Evolutionary conservation across 2,888 invertebrate species (phyloP).

Genomic region (Hydrotaea diabolus): DNA sequence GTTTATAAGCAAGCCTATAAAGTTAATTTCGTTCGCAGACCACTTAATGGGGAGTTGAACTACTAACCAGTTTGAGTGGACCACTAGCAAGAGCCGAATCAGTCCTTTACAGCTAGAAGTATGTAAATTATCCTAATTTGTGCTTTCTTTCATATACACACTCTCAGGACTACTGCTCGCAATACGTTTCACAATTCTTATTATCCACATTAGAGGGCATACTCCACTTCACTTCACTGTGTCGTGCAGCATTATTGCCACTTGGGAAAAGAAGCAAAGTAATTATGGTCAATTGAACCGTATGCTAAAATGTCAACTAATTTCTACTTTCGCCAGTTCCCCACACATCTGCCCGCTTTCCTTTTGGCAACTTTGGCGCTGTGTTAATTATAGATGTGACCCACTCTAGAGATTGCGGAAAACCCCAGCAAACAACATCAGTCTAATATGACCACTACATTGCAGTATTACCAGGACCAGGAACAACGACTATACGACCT

Average conservation of each 20-base stretch:
- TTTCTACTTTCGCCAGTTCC: slow-evolving; percentile 51
- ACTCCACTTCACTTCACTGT: slow-evolving; percentile 43
- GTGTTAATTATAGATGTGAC: slow-evolving; percentile 64
- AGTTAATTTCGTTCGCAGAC: too few relatives aligned
- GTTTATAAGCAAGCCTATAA: too few relatives aligned
- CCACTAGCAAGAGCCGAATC: too few relatives aligned
- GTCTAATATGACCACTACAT: slow-evolving; percentile 14
- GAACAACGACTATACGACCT: not conserved
- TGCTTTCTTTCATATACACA: slow-evolving; percentile 18
- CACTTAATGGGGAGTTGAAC: too few relatives aligned
- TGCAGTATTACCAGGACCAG: not conserved
- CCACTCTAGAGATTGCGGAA: slow-evolving; percentile 34
- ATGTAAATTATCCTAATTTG: not conserved
- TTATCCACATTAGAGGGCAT: slow-evolving; percentile 34
- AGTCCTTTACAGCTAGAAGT: too few relatives aligned
- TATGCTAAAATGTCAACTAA: slow-evolving; percentile 56
- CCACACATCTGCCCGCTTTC: slow-evolving; percentile 10
- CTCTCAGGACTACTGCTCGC: slow-evolving; percentile 46
- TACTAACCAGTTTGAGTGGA: too few relatives aligned
- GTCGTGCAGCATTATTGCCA: slow-evolving; percentile 7
- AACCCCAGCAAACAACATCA: not conserved
- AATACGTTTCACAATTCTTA: slow-evolving; percentile 48
- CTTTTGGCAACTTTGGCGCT: slow-evolving; percentile 43
- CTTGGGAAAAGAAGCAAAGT: slow-evolving; percentile 50
- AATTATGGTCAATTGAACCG: slow-evolving; percentile 52